A percentile compares a stretch with the other conserved stretches of the same genome.
phyloP scores from a whole-genome alignment of 2,797 vertebrate genomes.

The Diglossa cyanea region DNA sequence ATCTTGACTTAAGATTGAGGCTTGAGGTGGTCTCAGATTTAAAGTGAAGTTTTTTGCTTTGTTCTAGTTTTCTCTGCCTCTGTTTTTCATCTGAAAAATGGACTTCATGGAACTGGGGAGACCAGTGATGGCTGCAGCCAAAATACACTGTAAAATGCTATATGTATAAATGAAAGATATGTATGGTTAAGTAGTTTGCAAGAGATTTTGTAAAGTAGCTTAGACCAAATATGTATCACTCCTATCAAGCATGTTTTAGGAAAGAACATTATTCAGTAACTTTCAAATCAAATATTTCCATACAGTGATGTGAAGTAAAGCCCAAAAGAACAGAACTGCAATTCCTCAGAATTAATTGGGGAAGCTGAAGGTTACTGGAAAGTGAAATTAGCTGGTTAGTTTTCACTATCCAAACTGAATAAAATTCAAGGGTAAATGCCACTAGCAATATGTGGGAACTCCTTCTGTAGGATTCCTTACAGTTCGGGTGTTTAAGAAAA shows the following conservation, averaged over 20 bases:
- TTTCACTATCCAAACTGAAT: background rate
- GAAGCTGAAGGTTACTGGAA: background rate
- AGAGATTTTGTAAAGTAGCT: background rate
- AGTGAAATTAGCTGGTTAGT: background rate
- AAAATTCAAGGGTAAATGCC: background rate
- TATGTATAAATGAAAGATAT: background rate
- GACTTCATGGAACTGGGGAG: background rate
- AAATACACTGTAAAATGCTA: background rate
- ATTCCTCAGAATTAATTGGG: background rate
- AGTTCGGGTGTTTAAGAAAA: background rate
- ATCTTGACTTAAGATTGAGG: background rate
- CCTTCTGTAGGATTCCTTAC: background rate
- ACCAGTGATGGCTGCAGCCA: background rate
- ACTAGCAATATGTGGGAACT: background rate
- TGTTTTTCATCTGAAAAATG: background rate
- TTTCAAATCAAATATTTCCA: background rate
- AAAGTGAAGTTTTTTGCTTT: background rate
- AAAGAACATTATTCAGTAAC: background rate
- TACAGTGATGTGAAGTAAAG: background rate
- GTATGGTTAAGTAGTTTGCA: background rate
- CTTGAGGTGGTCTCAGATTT: background rate
- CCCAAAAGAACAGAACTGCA: background rate
- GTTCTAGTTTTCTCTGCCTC: background rate
- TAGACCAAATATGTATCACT: background rate
- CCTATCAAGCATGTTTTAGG: background rate